These are phyloP conservation scores for Hydrocynus forskahlii DNA, from an alignment of 2,797 vertebrate genomes.

Conservation along the genomic window DNA sequence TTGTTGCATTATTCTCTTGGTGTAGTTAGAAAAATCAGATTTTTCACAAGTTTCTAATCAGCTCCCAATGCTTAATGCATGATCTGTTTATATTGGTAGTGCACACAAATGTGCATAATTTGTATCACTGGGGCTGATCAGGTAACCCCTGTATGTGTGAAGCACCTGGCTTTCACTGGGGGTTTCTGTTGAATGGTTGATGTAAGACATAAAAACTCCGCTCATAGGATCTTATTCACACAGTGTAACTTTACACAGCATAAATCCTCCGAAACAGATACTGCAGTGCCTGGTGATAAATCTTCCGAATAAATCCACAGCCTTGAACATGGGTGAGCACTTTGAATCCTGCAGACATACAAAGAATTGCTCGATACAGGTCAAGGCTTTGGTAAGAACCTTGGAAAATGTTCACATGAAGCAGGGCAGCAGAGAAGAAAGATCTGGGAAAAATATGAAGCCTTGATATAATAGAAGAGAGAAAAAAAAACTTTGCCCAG, in stretches of 20 bases:
- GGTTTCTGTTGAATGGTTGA: not conserved
- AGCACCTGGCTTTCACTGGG: not conserved
- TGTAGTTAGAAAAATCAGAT: too few relatives aligned
- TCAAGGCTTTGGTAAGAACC: constrained; percentile 12
- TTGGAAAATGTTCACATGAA: not conserved
- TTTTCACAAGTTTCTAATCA: too few relatives aligned
- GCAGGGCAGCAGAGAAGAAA: constrained; percentile 37
- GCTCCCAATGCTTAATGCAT: too few relatives aligned
- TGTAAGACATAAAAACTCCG: not conserved
- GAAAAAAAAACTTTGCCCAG: constrained; percentile 26
- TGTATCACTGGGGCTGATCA: not conserved
- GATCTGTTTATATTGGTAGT: too few relatives aligned
- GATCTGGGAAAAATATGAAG: constrained; percentile 29
- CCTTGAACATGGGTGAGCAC: not conserved
- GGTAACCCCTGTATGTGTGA: not conserved
- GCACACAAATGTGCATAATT: not conserved
- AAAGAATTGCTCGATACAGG: not conserved
- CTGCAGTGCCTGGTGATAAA: not conserved
- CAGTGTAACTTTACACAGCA: not conserved
- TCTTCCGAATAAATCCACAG: constrained; percentile 5
- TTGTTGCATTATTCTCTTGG: too few relatives aligned
- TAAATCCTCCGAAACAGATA: not conserved
- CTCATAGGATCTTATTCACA: constrained; percentile 8
- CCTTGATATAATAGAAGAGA: constrained; percentile 32
- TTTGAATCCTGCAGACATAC: not conserved